Conservation (phyloP, 2,113 vertebrate genomes). For the Bubo scandiacus region DNA sequence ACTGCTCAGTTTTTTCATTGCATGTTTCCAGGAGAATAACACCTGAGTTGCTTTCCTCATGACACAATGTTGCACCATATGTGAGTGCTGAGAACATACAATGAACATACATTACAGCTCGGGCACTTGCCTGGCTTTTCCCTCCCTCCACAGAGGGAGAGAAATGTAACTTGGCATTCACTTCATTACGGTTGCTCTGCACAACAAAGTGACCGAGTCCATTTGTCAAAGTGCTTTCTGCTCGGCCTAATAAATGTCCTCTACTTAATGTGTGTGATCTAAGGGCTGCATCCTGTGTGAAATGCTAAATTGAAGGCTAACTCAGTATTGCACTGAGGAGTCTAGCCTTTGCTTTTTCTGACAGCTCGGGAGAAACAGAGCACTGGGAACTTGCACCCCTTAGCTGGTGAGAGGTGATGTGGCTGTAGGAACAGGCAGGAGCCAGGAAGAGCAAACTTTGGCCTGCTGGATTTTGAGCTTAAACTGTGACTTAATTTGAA, state of each 20-base stretch:
- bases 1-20: not conserved
- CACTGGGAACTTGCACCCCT: not conserved
- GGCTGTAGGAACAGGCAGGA: not conserved
- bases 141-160: not conserved
- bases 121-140: not conserved
- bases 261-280: not conserved
- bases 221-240: not conserved
- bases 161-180: not conserved
- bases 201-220: not conserved
- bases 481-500: not conserved
- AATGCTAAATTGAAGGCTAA: not conserved
- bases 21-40: not conserved
- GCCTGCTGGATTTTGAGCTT: not conserved
- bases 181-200: not conserved
- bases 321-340: not conserved
- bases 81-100: not conserved
- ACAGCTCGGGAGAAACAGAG: not conserved
- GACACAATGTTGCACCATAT: not conserved
- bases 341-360: not conserved
- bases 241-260: not conserved
- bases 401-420: not conserved
- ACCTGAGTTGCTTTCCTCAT: not conserved
- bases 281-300: not conserved
- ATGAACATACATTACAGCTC: no score
- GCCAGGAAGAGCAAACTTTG: not conserved